phyloP scores from a whole-genome alignment of 2,888 invertebrate species.

The Mayetiola destructor region DNA sequence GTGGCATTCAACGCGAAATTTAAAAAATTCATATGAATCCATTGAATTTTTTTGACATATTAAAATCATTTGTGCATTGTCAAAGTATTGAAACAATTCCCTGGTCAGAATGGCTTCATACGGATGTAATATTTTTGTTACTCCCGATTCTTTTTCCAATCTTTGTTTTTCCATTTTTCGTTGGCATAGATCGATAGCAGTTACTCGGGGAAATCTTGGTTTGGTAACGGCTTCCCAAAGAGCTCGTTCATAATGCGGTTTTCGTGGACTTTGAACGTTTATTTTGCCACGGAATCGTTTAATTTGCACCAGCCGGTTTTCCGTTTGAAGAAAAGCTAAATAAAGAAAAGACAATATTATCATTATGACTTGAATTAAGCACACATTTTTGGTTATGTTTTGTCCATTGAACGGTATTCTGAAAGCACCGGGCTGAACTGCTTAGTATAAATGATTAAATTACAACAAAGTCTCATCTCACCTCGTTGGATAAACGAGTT shows the following conservation, averaged over 20 bases:
- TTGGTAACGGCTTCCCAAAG: slow-evolving; percentile 48
- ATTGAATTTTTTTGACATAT: slow-evolving; percentile 62
- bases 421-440: no score
- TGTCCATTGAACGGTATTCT: no score
- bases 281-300: slow-evolving; percentile 60
- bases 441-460: neutral
- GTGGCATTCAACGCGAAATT: slow-evolving; percentile 45
- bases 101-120: slow-evolving; percentile 57
- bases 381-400: slow-evolving; percentile 11
- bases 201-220: slow-evolving; percentile 44
- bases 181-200: slow-evolving; percentile 41
- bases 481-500: neutral
- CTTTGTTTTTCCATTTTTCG: slow-evolving; percentile 25
- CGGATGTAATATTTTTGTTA: slow-evolving; percentile 44
- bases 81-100: slow-evolving; percentile 55
- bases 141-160: slow-evolving; percentile 16
- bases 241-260: slow-evolving; percentile 55
- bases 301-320: slow-evolving; percentile 38
- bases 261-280: slow-evolving; percentile 58
- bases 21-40: slow-evolving; percentile 46
- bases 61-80: slow-evolving; percentile 53
- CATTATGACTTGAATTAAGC: neutral
- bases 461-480: neutral
- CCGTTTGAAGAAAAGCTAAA: slow-evolving; percentile 35
- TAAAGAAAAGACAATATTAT: neutral